Base-by-base conservation (phyloP, 2,888 invertebrate genomes). In the Xanthorhoe spadicearia region DNA sequence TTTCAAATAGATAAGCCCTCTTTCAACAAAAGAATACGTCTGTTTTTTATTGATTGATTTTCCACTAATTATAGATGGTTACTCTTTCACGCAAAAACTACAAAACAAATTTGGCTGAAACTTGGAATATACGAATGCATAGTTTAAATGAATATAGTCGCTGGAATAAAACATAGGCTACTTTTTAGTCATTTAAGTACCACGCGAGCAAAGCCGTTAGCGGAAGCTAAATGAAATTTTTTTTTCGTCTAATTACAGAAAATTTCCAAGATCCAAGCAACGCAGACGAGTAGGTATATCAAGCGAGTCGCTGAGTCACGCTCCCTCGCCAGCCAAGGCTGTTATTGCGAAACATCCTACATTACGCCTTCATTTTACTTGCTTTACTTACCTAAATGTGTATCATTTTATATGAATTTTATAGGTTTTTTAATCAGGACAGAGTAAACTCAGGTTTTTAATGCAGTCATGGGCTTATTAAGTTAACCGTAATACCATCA, bases 291-390 rank as follows among this genome's bases (percentile, higher is more conserved):
- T n/a, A n/a, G n/a, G n/a, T 77, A 78, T 76, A 76, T 74, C 74
- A 76, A 75, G 72, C 59, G 71, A 75, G 73, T 79, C 61, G 74
- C 75, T 79, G 81, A 84, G 76, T 83, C 84, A 83, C 74, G 76
- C 71, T 76, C 77, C 74, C 64, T 72, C 76, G 71, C 70, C 65
- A 69, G 38, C 61, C 84, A 83, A 85, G 84, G 85, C 80, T 84
- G 76, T 32, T 61, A 73, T 85, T 84, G 77, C 73, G 81, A 80
- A 84, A 85, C 76, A 80, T 77, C 73, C 74, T 71, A 67, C 61
- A 57, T 53, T 61, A 58, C 61, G 57, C 64, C 57, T 64, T 64
- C 43, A 59, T 54, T 64, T 64, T 64, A 59, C 59, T 58, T 38
- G 48, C 52, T 51, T 58, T 58, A 63, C 52, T 53, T 43, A 53